A percentile compares a stretch with the other conserved stretches of the same genome.
phyloP scores from a whole-genome alignment of 2,797 vertebrate species.

The Mormyrus proboscirostris region DNA sequence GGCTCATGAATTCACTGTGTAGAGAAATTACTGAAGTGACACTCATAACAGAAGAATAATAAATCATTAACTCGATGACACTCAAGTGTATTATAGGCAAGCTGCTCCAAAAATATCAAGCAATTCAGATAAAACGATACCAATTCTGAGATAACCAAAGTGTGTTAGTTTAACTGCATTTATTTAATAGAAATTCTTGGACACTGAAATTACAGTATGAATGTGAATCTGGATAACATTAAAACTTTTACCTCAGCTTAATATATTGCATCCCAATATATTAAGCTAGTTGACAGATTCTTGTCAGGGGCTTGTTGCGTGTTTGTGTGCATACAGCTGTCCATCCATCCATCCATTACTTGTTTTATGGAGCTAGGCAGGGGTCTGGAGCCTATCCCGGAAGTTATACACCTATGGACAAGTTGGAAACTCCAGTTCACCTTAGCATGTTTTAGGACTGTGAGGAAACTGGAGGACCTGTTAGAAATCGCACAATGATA shows the following conservation, averaged over 20 bases:
- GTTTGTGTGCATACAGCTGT: background rate
- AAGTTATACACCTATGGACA: background rate
- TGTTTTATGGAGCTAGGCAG: background rate
- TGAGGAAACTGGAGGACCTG: background rate
- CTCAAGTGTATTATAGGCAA: constrained; percentile 37
- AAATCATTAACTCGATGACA: constrained; percentile 35
- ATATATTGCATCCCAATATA: background rate
- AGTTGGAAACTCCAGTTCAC: background rate
- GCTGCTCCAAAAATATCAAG: constrained; percentile 34
- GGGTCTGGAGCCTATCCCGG: background rate
- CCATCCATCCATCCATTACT: background rate
- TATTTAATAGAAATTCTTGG: constrained; percentile 20
- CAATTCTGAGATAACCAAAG: constrained; percentile 30
- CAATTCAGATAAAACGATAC: constrained; percentile 32
- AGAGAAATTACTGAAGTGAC: background rate
- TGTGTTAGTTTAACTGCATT: constrained; percentile 15
- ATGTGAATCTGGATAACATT: background rate
- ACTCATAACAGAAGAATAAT: background rate
- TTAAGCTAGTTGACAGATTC: background rate
- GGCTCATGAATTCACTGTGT: background rate
- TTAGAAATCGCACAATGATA: background rate
- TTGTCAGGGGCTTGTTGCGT: background rate
- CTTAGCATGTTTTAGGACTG: background rate
- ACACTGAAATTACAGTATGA: background rate
- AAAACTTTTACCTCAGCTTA: background rate